Evolutionary conservation across 2,113 vertebrate species (phyloP).

Genomic region (Poeciliopsis turrubarensis): DNA sequence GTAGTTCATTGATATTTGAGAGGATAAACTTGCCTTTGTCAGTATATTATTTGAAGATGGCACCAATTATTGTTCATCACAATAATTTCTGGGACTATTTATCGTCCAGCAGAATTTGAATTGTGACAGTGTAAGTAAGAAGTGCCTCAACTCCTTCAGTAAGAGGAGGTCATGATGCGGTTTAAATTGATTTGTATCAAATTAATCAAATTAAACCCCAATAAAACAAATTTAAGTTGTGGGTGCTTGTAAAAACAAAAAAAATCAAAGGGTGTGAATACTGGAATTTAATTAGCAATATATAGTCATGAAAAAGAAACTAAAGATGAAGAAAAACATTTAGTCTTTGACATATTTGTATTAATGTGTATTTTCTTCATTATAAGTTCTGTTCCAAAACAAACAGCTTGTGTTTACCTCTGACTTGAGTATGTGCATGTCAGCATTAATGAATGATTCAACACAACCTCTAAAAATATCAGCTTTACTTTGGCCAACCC

Average conservation of each 20-base stretch:
- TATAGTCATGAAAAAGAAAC: not conserved
- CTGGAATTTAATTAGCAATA: not conserved
- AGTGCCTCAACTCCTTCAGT: not conserved
- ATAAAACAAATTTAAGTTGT: not conserved
- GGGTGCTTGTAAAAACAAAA: no score
- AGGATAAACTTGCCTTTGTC: no score
- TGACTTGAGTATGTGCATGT: not conserved
- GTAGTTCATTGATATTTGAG: no score
- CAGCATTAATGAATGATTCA: not conserved
- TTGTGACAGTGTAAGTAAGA: no score
- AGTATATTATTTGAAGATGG: no score
- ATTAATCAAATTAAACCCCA: not conserved
- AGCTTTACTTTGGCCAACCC: not conserved
- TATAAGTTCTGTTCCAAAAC: not conserved
- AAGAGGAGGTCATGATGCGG: no score
- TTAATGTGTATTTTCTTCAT: not conserved
- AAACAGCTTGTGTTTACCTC: not conserved
- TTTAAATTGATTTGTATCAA: not conserved
- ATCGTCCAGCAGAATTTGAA: no score
- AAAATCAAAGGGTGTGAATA: not conserved
- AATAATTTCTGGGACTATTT: no score
- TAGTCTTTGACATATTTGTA: not conserved
- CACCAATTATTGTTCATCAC: no score
- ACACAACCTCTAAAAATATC: slow-evolving; percentile 6
- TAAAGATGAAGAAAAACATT: not conserved